These are phyloP conservation scores for Otocyon megalotis DNA, from an alignment of 2,113 vertebrate genomes.

Conservation along the genomic window DNA sequence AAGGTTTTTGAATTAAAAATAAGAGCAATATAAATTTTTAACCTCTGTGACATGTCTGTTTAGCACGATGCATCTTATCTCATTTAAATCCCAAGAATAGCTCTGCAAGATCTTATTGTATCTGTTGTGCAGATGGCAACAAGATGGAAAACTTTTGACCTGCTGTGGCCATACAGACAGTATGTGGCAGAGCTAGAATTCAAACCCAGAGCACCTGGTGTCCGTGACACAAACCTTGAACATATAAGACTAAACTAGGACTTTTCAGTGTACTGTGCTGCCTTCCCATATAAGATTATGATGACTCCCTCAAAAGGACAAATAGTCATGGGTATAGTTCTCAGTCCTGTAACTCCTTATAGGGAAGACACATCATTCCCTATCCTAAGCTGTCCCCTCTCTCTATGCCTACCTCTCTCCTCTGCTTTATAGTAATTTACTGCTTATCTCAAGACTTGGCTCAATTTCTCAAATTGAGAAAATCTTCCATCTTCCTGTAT, in stretches of 20 bases:
- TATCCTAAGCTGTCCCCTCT: not conserved
- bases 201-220: not conserved
- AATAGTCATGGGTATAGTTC: not conserved
- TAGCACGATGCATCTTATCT: not conserved
- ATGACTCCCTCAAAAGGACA: not conserved
- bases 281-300: not conserved
- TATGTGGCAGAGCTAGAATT: not conserved
- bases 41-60: not conserved
- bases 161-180: too few species aligned
- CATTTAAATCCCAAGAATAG: not conserved
- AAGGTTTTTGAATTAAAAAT: constrained; percentile 10
- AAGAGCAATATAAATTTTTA: not conserved
- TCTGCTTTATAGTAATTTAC: constrained; percentile 1
- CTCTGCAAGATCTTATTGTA: not conserved
- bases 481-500: not conserved
- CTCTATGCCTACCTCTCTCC: not conserved
- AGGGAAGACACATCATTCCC: not conserved
- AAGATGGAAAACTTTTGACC: not conserved
- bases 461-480: not conserved
- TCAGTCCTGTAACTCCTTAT: not conserved
- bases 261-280: not conserved
- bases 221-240: not conserved
- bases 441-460: not conserved
- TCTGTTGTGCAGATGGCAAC: not conserved
- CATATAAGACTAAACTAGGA: not conserved